Evolutionary conservation across 1,140 invertebrate genomes (phyloP), one percentile per base, ranked within the genome.

Genomic region (Drosophila ambigua): DNA sequence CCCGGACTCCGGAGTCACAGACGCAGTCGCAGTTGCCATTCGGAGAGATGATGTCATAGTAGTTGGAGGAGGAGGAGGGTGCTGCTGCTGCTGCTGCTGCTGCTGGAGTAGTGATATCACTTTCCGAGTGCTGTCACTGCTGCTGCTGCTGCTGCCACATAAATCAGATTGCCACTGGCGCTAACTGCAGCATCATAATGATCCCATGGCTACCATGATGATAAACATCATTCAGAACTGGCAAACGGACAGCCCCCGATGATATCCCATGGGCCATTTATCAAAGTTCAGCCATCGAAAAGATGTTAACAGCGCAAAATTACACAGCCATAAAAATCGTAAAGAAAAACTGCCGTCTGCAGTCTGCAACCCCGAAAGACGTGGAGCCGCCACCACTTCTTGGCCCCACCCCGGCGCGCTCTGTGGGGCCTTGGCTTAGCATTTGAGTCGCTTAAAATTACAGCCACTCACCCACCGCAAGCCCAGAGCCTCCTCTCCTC

Each of bases 221-320:
- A 39, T 39, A 39, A 39, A 5, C 28, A 60, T 64, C 54, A 24
- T 44, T 9, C 8, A 15, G 35, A 69, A 54, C 51, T 45, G 15
- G 5, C 11, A 35, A 41, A 41, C 9, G 6, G n/a, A 4, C 20
- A 23, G 24, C 23, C 35, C 35, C 11, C 35, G 35, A 13, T 39
- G 35, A 39, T 39, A 39, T 39, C 63, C 64, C 66, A 0, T 20
- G 8, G 52, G 67, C 67, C 67, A 69, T 69, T 69, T 58, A 69
- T 69, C 67, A 69, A 69, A 69, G 67, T 69, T 69, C 52, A 66
- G 51, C 67, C 67, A 69, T 69, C 67, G 35, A 39, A 39, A 69
- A 69, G 67, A 69, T 69, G 67, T 69, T 69, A 69, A 49, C 67
- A 69, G 58, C 67, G 44, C 35, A 39, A 69, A 69, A 69, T 69